phyloP scores from a whole-genome alignment of 2,113 vertebrate genomes.

The Bos taurus region DNA sequence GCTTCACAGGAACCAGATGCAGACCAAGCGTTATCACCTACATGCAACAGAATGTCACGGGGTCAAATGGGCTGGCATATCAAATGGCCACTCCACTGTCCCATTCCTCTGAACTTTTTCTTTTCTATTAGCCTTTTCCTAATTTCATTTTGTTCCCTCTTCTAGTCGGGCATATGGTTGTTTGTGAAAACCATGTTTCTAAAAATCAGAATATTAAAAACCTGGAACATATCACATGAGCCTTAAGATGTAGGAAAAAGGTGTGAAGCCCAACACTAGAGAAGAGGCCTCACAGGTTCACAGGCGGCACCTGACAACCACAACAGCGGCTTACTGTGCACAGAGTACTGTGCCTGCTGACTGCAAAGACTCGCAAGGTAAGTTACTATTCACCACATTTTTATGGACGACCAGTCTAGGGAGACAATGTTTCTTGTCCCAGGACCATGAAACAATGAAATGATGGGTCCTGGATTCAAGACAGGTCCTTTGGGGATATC shows the following conservation, averaged over 20 bases:
- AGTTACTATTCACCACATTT: background rate
- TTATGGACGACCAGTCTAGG: background rate
- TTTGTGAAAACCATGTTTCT: conserved; percentile 21
- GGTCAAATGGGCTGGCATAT: background rate
- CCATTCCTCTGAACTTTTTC: background rate
- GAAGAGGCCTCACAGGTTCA: background rate
- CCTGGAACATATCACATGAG: background rate
- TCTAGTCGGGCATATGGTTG: background rate
- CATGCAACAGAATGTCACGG: background rate
- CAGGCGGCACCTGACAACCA: background rate
- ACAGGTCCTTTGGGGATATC: background rate
- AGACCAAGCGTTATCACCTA: background rate
- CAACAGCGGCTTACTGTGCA: background rate
- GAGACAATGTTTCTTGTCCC: background rate
- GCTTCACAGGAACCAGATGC: background rate
- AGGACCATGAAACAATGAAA: background rate
- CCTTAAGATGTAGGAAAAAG: background rate
- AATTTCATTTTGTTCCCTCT: background rate
- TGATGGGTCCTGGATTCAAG: background rate
- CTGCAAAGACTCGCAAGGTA: background rate
- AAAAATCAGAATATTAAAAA: conserved; percentile 28
- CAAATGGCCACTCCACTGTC: background rate
- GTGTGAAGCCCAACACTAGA: background rate
- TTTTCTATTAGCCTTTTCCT: background rate
- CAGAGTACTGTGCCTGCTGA: background rate